Conservation (phyloP, 1,140 invertebrate species). For the Antheraea mylitta region DNA sequence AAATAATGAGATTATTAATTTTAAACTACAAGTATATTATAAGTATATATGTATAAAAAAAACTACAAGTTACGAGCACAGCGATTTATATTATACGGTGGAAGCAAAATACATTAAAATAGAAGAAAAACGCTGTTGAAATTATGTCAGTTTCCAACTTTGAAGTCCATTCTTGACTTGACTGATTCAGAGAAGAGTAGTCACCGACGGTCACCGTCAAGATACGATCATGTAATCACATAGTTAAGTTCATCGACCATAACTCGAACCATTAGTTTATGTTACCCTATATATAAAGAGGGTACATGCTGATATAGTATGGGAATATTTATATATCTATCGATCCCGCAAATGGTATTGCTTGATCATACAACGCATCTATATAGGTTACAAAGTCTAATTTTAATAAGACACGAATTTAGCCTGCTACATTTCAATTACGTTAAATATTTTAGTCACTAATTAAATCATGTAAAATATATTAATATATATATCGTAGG, state of each 20-base stretch:
- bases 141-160: too few relatives aligned
- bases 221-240: neutral
- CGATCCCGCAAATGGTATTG: too few relatives aligned
- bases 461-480: too few relatives aligned
- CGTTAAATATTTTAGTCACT: too few relatives aligned
- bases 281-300: too few relatives aligned
- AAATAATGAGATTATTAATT: neutral
- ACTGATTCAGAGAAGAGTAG: too few relatives aligned
- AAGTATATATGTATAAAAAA: neutral
- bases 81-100: neutral
- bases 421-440: neutral
- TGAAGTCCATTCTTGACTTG: too few relatives aligned
- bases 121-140: neutral
- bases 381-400: neutral
- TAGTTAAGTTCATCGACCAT: too few relatives aligned
- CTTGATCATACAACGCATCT: neutral
- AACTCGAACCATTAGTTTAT: too few relatives aligned
- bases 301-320: too few relatives aligned
- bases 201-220: neutral
- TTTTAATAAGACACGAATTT: neutral
- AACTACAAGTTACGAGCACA: neutral
- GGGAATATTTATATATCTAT: too few relatives aligned
- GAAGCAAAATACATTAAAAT: neutral
- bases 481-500: too few relatives aligned
- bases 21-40: neutral